phyloP scores from a whole-genome alignment of 2,888 invertebrate genomes.

The Dynastes grantii region DNA sequence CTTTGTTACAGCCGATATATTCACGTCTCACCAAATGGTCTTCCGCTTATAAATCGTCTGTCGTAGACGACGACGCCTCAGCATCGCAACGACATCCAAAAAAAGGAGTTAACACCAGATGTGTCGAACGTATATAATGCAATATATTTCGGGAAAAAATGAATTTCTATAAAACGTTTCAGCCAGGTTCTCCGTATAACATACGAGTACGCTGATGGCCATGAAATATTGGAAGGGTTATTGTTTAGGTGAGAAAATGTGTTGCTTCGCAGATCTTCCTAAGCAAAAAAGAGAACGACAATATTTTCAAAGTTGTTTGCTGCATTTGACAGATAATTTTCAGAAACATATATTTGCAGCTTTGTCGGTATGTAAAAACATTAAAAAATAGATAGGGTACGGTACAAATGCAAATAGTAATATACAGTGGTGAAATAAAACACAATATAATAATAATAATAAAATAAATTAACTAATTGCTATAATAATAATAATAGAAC shows the following conservation, averaged over 20 bases:
- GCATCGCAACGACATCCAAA: slow-evolving; percentile 42
- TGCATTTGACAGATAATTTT: no score
- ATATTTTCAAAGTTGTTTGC: no score
- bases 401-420: not conserved
- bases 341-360: no score
- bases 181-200: slow-evolving; percentile 30
- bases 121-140: slow-evolving; percentile 46
- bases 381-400: not conserved
- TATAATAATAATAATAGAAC: no score
- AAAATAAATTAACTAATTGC: no score
- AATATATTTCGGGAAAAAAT: slow-evolving; percentile 43
- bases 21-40: slow-evolving; percentile 43
- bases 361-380: no score
- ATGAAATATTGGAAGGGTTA: slow-evolving; percentile 36
- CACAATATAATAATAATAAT: no score
- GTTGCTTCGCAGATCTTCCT: not conserved
- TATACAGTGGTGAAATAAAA: no score
- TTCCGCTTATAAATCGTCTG: slow-evolving; percentile 47
- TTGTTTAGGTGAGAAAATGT: slow-evolving; percentile 21
- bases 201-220: slow-evolving; percentile 8
- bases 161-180: slow-evolving; percentile 44
- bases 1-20: slow-evolving; percentile 40
- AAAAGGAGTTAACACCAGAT: slow-evolving; percentile 44
- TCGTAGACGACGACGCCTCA: slow-evolving; percentile 42
- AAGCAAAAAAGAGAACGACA: not conserved